These are phyloP conservation scores for Eupristina koningsbergeri DNA, from an alignment of 1,140 invertebrate species.

Conservation along the genomic window DNA sequence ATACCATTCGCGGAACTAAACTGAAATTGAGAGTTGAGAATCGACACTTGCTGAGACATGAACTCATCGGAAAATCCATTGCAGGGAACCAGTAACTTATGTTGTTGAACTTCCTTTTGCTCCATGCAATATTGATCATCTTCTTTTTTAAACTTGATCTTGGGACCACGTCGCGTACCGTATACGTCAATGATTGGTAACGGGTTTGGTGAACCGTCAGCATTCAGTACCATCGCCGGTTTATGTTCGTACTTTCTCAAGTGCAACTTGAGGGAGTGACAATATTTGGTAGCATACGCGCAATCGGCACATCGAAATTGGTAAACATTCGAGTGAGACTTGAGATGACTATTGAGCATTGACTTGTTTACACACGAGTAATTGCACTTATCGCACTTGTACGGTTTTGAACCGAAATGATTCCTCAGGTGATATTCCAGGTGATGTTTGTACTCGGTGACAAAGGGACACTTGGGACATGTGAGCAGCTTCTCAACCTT, in stretches of 20 bases:
- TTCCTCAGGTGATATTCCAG: constrained; percentile 97
- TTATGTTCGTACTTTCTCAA: constrained; percentile 92
- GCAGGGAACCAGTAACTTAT: background rate
- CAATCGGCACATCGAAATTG: constrained; percentile 96
- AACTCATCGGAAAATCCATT: background rate
- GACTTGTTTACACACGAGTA: constrained; percentile 99
- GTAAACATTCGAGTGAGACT: constrained; percentile 97
- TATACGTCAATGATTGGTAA: constrained; percentile 92
- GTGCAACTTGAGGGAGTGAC: constrained; percentile 97
- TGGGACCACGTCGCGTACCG: constrained; percentile 87
- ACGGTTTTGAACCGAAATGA: constrained; percentile 96
- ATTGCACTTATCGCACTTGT: constrained; percentile 92
- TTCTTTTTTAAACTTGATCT: constrained; percentile 71
- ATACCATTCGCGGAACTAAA: constrained; percentile 21
- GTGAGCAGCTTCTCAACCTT: constrained; percentile 92
- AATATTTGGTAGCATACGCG: constrained; percentile 98
- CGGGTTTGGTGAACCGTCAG: constrained; percentile 90
- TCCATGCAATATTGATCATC: constrained; percentile 22
- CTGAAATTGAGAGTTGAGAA: constrained; percentile 24
- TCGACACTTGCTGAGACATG: background rate
- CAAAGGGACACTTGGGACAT: constrained; percentile 95
- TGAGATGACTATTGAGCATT: constrained; percentile 99
- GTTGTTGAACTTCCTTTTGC: background rate
- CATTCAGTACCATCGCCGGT: constrained; percentile 88
- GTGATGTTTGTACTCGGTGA: constrained; percentile 99